Evolutionary conservation across 2,888 invertebrate genomes (phyloP).

Genomic region (Rhamnusium bicolor): DNA sequence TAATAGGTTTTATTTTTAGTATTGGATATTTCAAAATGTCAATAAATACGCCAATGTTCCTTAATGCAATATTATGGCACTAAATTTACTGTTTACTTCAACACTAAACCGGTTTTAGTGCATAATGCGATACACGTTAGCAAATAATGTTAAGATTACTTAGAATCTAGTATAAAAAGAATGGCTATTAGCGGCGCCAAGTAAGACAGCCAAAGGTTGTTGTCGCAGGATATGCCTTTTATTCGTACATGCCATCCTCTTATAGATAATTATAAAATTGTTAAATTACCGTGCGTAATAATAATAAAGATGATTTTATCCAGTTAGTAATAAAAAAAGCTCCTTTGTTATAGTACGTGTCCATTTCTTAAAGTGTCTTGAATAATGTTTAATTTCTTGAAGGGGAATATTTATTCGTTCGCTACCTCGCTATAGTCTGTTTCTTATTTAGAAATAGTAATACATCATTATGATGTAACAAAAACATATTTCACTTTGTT

Average conservation of each 20-base stretch:
- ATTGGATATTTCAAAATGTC: too few species aligned
- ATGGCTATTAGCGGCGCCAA: neutral
- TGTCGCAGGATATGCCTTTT: slow-evolving; percentile 20
- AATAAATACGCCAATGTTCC: neutral
- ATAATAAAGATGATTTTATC: too few species aligned
- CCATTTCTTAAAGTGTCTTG: neutral
- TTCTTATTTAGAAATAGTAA: too few species aligned
- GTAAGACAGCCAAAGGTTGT: slow-evolving; percentile 5
- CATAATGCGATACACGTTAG: neutral
- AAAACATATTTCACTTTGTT: too few species aligned
- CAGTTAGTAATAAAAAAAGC: neutral
- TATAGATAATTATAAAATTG: neutral
- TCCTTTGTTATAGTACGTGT: neutral
- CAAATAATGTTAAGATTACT: neutral
- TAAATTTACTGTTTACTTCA: neutral
- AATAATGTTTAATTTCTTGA: too few species aligned
- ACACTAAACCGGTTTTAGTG: neutral
- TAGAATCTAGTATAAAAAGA: neutral
- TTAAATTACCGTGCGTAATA: neutral
- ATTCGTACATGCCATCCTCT: neutral
- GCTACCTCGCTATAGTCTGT: too few species aligned
- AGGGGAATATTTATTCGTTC: too few species aligned
- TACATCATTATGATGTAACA: too few species aligned
- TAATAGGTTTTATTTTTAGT: too few species aligned
- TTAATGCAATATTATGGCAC: neutral